Evolutionary conservation across 2,113 vertebrate species (phyloP).

Genomic region (Anhinga rufa): DNA sequence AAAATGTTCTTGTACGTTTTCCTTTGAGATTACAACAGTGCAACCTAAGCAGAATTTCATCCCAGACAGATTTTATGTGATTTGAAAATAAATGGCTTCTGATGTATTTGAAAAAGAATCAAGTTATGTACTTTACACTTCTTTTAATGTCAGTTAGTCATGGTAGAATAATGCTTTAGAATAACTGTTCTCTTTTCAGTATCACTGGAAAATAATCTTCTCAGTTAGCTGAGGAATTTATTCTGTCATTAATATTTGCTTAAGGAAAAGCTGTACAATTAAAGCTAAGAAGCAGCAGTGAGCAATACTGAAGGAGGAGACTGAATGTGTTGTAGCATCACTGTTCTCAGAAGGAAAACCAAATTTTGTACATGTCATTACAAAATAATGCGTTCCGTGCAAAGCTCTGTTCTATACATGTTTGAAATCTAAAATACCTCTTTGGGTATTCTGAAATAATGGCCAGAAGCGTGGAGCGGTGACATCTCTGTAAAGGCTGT

Average conservation of each 20-base stretch:
- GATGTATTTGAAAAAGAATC: conserved; percentile 17
- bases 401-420: not conserved
- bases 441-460: not conserved
- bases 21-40: not conserved
- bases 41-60: not conserved
- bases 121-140: conserved; percentile 28
- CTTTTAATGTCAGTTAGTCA: conserved; percentile 26
- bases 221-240: conserved; percentile 29
- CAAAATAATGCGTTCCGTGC: not conserved
- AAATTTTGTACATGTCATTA: not conserved
- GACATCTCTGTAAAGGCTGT: not conserved
- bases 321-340: not conserved
- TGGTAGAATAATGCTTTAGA: not conserved
- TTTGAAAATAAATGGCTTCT: conserved; percentile 9
- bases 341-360: not conserved
- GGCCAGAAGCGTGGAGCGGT: not conserved
- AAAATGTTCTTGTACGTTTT: not conserved
- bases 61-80: not conserved
- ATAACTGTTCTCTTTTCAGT: conserved; percentile 1
- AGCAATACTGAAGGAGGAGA: not conserved
- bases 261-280: not conserved
- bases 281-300: not conserved
- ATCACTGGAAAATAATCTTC: conserved; percentile 47
- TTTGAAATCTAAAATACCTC: not conserved
- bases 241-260: conserved; percentile 40